A percentile compares a stretch with the other conserved stretches of the same genome.
Conservation (phyloP, 2,797 vertebrate species). For the Cirrhinus mrigala region DNA sequence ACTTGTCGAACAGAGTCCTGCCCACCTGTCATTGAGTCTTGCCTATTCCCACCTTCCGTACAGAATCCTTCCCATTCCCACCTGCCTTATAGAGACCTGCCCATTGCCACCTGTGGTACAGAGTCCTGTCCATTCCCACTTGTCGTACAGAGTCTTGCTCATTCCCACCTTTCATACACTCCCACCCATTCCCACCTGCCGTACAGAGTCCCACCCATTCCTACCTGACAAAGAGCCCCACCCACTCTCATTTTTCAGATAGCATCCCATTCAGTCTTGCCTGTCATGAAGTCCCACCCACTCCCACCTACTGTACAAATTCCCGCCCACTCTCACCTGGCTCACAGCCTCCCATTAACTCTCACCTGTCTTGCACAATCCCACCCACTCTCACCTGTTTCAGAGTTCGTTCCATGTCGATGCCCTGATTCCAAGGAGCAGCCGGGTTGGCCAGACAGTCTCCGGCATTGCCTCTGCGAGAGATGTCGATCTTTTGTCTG, state of each 20-base stretch:
- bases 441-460: slow-evolving; percentile 98
- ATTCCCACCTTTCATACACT: neutral
- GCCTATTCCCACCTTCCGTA: accelerated
- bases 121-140: neutral
- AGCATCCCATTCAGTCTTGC: too few relatives aligned
- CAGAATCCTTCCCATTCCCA: accelerated
- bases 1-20: accelerated
- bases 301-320: neutral
- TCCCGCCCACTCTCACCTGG: slow-evolving; percentile 5
- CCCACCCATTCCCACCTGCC: neutral
- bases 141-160: accelerated
- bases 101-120: neutral
- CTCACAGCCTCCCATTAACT: neutral
- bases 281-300: neutral
- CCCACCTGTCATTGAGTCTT: neutral
- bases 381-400: slow-evolving; percentile 86
- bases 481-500: slow-evolving; percentile 97
- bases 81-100: accelerated
- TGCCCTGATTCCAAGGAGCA: slow-evolving; percentile 98
- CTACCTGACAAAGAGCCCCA: neutral
- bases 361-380: neutral
- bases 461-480: slow-evolving; percentile 94
- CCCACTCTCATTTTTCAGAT: too few relatives aligned
- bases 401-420: slow-evolving; percentile 97
- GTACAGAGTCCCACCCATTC: neutral